Evolutionary conservation across 2,797 vertebrate species (phyloP), one percentile per base, ranked within the genome.

Genomic region (Falco rusticolus): DNA sequence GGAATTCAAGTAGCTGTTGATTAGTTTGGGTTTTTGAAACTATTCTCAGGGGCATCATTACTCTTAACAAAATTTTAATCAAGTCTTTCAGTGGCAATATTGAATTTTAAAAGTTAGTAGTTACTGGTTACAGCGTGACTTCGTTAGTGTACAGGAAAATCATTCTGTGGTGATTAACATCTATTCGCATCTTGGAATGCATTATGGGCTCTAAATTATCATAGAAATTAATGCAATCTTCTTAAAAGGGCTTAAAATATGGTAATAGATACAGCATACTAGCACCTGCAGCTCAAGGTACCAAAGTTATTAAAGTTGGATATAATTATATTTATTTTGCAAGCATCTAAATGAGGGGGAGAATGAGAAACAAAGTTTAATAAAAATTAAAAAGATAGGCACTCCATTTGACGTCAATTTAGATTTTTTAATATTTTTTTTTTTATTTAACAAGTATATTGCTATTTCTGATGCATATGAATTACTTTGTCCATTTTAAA

Each of bases 311-410:
- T 98, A 98, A 98, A 98, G 96, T 98, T 97, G 96, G 97, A 82
- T 98, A 97, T 98, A 98, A 98, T 98, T 98, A 98, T 98, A 98
- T 98, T 98, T 98, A 98, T 98, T 98, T 98, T 98, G 96, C 97
- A 97, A 96, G 96, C 95, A 97, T 98, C 96, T 97, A 96, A 96
- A 95, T 97, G 89, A 95, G 90, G 51, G 39, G n/a, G 31, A 87
- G 92, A 96, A 95, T 61, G 54, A 94, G 94, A 96, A 96, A 96
- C 65, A 91, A 96, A 97, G 96, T 97, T 95, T 97, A 98, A 97
- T 97, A 97, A 97, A 97, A 96, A 96, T 96, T 96, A 94, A 97
- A 97, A 97, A 97, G 97, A 90, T 78, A 91, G 90, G 53, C 90
- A 96, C 90, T 98, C 97, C 97, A 97, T 97, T 97, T 97, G 92